A percentile compares a stretch with the other conserved stretches of the same genome.
Conservation (phyloP, 1,140 invertebrate species). For the Drosophila nasuta region DNA sequence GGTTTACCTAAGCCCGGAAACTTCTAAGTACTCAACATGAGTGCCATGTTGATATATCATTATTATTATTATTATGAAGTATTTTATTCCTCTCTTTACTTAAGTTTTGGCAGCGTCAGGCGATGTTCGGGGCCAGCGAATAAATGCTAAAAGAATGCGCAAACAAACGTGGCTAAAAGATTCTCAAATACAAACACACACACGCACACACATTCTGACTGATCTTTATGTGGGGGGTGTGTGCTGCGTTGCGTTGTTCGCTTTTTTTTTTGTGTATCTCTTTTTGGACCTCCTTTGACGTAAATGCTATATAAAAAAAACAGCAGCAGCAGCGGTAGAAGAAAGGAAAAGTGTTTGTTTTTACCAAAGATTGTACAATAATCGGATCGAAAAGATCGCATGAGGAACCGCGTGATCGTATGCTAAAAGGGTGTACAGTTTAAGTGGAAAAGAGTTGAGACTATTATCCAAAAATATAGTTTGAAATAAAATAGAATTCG, state of each 20-base stretch:
- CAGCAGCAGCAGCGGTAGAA: background rate
- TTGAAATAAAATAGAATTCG: background rate
- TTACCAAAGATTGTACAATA: background rate
- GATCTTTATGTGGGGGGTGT: conserved; percentile 30
- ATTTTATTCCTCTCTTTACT: background rate
- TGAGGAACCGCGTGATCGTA: conserved; percentile 2
- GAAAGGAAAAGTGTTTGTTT: conserved; percentile 30
- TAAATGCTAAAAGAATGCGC: conserved; percentile 44
- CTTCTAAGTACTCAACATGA: conserved; percentile 22
- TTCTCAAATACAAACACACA: conserved; percentile 16
- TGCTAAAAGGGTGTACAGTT: background rate
- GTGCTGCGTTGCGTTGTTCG: conserved; percentile 19
- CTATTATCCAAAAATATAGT: background rate
- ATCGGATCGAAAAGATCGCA: conserved; percentile 3
- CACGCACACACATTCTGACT: background rate
- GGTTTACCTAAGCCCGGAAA: conserved; percentile 32
- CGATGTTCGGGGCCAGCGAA: background rate
- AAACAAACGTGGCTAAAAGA: conserved; percentile 42
- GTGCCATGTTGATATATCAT: conserved; percentile 29
- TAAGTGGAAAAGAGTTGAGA: background rate
- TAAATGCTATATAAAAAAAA: conserved; percentile 23
- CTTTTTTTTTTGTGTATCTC: too few relatives aligned
- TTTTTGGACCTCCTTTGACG: conserved; percentile 29
- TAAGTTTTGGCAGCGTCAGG: background rate
- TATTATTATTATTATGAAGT: conserved; percentile 21